phyloP scores from a whole-genome alignment of 2,888 invertebrate species.

The Imbricaverruca yamaguchii region DNA sequence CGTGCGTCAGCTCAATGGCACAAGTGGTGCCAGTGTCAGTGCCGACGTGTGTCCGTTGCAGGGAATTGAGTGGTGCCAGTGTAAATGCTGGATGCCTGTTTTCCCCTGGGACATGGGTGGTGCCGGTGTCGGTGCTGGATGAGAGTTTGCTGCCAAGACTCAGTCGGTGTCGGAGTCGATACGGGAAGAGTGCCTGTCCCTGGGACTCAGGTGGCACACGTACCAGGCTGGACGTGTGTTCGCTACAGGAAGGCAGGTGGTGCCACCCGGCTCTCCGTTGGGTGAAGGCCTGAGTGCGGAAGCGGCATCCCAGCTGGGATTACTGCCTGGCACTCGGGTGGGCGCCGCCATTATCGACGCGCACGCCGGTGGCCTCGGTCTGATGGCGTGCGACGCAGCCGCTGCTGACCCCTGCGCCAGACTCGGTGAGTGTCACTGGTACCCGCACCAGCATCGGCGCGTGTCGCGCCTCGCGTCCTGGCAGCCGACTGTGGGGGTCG shows the following conservation, averaged over 20 bases:
- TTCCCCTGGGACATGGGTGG: no score
- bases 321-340: constrained; percentile 65
- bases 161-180: no score
- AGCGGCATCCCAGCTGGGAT: constrained; percentile 61
- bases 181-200: no score
- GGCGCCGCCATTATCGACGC: constrained; percentile 90
- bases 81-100: no score
- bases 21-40: no score
- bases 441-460: background rate
- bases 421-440: constrained; percentile 25
- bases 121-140: no score
- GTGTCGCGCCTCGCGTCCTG: background rate
- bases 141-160: no score
- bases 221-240: background rate
- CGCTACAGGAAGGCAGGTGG: constrained; percentile 47
- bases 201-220: no score
- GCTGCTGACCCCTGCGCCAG: constrained; percentile 34
- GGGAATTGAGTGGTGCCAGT: no score
- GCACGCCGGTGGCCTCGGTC: constrained; percentile 85
- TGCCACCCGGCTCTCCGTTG: constrained; percentile 58
- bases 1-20: no score
- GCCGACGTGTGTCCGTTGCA: no score
- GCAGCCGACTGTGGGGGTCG: no score
- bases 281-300: constrained; percentile 58
- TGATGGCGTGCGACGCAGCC: constrained; percentile 56